Base-by-base conservation (phyloP, 2,113 vertebrate species). In the Oxygymnocypris stewartii region DNA sequence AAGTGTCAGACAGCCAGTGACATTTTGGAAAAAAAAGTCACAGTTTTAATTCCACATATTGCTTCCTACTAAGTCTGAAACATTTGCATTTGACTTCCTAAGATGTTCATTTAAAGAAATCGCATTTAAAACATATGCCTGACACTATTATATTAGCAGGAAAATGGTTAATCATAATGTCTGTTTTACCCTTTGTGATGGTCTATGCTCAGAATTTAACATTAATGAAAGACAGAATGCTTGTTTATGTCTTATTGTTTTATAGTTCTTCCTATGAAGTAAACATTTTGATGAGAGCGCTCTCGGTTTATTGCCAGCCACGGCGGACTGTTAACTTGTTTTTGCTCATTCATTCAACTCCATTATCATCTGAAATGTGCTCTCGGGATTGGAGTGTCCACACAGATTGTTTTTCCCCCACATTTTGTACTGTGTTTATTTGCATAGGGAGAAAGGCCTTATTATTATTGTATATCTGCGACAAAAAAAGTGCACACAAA, bases 41-140 rank as follows among this genome's bases (percentile, higher is more conserved):
- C 69, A 40, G 71, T 84, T 84, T 63, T 84, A 84, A 87, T 84
- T 81, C 69, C 8, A 35, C 18, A 51, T n/a, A 61, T 31, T 20
- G n/a, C 51, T 47, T 86, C 6, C 18, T 20, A 44, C 23, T 80
- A 80, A 84, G 14, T 79, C 25, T 47, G 35, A 47, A 82, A 83
- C 54, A 51, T 57, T 25, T 65, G 9, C 54, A 23, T 86, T 63
- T 82, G 28, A 54, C 47, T 4, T 78, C 16, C 28, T 54, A 35
- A 54, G 25, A 51, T 77, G 44, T 28, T 77, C 4, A 7, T 47
- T 42, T 69, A 28, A 28, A 65, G 28, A 35, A 28, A 6, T 35
- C 20, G 40, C 44, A 12, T 47, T 47, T 47, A 76, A 76, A 76
- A 76, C 42, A 77, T 4, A 25, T 54, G n/a, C 47, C 12, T 49